Conservation (phyloP, 2,888 invertebrate species). For the Brachylomia viminalis region DNA sequence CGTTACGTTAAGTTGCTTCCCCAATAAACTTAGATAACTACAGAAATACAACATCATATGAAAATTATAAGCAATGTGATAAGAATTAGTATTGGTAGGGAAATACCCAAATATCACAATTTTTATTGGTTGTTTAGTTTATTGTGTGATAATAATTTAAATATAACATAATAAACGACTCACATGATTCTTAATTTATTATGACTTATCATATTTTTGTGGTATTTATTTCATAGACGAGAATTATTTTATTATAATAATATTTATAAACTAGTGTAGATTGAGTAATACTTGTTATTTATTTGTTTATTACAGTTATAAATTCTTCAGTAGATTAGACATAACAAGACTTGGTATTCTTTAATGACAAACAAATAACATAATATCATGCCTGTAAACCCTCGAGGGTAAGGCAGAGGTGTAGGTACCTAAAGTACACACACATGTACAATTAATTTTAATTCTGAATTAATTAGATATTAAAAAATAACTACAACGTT, state of each 20-base stretch:
- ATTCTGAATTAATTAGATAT: neutral
- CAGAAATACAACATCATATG: constrained; percentile 1
- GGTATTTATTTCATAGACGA: constrained; percentile 15
- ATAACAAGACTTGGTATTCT: neutral
- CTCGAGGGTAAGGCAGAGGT: too few relatives aligned
- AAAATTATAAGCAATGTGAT: constrained; percentile 26
- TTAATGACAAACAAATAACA: neutral
- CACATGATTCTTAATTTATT: constrained; percentile 21
- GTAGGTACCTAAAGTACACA: too few relatives aligned
- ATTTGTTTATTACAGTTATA: neutral
- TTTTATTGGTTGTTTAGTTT: constrained; percentile 42
- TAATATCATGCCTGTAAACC: too few relatives aligned
- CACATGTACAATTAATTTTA: neutral
- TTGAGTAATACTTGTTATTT: constrained; percentile 1
- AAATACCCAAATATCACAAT: constrained; percentile 29
- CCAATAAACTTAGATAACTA: constrained; percentile 51
- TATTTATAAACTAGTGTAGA: constrained; percentile 6
- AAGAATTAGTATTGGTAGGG: constrained; percentile 10
- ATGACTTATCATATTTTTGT: neutral
- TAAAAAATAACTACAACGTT: neutral
- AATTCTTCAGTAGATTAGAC: neutral
- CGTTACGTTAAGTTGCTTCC: constrained; percentile 9
- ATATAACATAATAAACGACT: constrained; percentile 42
- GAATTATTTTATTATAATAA: neutral
- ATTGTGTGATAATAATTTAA: constrained; percentile 37